Conservation (phyloP, 53 echinoderm and acorn worm species). For the Hippasteria phrygiana region DNA sequence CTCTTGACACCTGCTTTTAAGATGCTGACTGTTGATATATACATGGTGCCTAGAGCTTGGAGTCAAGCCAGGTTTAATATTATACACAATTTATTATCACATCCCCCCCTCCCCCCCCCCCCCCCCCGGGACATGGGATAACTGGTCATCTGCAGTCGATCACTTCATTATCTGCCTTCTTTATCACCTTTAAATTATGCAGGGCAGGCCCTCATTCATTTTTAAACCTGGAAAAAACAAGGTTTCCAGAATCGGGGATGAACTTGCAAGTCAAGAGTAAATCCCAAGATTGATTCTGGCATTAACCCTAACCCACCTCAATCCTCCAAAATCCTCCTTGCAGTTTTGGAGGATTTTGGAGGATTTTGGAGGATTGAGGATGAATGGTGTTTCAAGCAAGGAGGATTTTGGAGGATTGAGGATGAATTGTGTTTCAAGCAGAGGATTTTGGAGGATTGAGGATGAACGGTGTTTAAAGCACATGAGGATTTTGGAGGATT, state of each 20-base stretch:
- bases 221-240: not conserved
- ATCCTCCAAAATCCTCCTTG: not conserved
- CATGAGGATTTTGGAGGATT: too few relatives aligned
- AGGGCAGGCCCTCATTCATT: not conserved
- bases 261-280: not conserved
- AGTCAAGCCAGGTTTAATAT: not conserved
- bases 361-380: too few relatives aligned
- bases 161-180: not conserved
- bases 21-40: too few relatives aligned
- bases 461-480: too few relatives aligned
- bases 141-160: not conserved
- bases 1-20: too few relatives aligned
- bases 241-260: not conserved
- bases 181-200: constrained; percentile 8
- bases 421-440: too few relatives aligned
- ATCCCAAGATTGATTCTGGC: not conserved
- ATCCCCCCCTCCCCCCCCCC: not conserved
- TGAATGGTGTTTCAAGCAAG: too few relatives aligned
- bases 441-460: too few relatives aligned
- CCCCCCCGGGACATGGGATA: not conserved
- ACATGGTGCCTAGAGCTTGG: not conserved
- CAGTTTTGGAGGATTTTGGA: too few relatives aligned
- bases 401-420: too few relatives aligned
- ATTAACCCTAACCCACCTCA: not conserved
- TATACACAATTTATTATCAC: not conserved